Evolutionary conservation across 2,888 invertebrate species (phyloP).

Genomic region (Cosmopolites sordidus): DNA sequence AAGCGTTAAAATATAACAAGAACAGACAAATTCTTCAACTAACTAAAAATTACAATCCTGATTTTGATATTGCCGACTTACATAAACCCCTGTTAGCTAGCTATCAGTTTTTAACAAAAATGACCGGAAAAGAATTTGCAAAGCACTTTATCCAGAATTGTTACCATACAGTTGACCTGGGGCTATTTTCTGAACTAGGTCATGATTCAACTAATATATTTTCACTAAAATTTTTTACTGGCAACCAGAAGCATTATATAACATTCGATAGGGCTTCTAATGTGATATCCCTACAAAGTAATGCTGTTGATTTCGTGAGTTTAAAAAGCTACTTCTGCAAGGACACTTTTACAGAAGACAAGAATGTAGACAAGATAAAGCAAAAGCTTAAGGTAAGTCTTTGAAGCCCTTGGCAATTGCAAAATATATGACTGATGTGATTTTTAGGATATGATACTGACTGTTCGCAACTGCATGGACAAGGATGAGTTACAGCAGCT

Average conservation of each 20-base stretch:
- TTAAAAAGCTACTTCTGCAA: constrained; percentile 37
- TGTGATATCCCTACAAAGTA: constrained; percentile 30
- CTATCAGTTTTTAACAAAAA: constrained; percentile 32
- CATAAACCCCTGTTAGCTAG: constrained; percentile 27
- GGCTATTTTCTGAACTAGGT: constrained; percentile 34
- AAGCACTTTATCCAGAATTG: constrained; percentile 37
- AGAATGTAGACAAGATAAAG: constrained; percentile 4
- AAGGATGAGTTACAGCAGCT: constrained; percentile 9
- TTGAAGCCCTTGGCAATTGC: too few relatives aligned
- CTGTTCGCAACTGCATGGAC: not conserved
- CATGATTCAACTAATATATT: constrained; percentile 30
- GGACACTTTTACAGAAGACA: constrained; percentile 7
- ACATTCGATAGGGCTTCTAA: constrained; percentile 32
- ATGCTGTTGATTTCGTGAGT: constrained; percentile 29
- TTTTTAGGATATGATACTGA: constrained; percentile 11
- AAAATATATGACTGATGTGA: not conserved
- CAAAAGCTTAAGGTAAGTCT: constrained; percentile 18
- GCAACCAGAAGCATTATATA: constrained; percentile 29
- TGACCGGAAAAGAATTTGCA: constrained; percentile 33
- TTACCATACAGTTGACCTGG: constrained; percentile 38
- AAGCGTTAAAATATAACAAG: constrained; percentile 9
- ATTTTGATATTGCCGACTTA: constrained; percentile 15
- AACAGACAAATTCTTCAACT: constrained; percentile 27
- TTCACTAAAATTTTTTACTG: constrained; percentile 30
- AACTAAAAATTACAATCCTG: constrained; percentile 29